Evolutionary conservation across 1,140 invertebrate genomes (phyloP), one percentile per base, ranked within the genome.

Genomic region (Idris sp.): DNA sequence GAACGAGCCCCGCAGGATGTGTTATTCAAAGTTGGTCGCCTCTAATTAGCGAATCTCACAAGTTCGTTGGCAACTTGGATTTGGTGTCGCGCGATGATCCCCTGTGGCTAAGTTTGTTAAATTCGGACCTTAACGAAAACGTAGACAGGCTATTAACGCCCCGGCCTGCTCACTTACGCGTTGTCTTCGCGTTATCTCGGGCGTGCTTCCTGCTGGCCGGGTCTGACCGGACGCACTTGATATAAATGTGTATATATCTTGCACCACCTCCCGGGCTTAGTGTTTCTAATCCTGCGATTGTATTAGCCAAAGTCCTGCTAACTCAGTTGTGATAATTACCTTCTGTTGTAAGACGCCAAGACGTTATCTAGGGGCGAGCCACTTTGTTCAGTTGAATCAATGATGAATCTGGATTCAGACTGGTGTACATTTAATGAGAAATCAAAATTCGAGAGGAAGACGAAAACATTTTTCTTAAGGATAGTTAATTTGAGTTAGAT

Each of bases 11-110:
- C 40, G 38, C 74, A 81, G 84, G 77, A 77, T 77, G 74, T 81
- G 83, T 86, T 84, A 86, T 84, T 86, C 84, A 84, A 84, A 86
- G 80, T 85, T 86, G 77, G 71, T 79, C 80, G 74, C 79, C 76
- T 86, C 79, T 87, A 87, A 87, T 87, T 86, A 86, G 76, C 77
- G 69, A 79, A 86, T 83, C 83, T 85, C 81, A 82, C n/a, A n/a
- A n/a, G n/a, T n/a, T n/a, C n/a, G n/a, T n/a, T 80, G 74, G 68
- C 43, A 64, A 83, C 58, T 81, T 83, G 46, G 25, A 59, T 49
- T 16, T 38, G 15, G 67, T 53, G 48, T 74, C 61, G 69, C 61
- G 69, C 53, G 48, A 67, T 61, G n/a, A 74, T 74, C 56, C 62
- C 58, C 31, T 19, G 61, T 18, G 65, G 59, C 44, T 54, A 64